Percentiles rank a stretch among this genome's conserved stretches.
These are phyloP conservation scores for Mythimna vitellina DNA, from an alignment of 2,888 invertebrate genomes.

Conservation along the genomic window DNA sequence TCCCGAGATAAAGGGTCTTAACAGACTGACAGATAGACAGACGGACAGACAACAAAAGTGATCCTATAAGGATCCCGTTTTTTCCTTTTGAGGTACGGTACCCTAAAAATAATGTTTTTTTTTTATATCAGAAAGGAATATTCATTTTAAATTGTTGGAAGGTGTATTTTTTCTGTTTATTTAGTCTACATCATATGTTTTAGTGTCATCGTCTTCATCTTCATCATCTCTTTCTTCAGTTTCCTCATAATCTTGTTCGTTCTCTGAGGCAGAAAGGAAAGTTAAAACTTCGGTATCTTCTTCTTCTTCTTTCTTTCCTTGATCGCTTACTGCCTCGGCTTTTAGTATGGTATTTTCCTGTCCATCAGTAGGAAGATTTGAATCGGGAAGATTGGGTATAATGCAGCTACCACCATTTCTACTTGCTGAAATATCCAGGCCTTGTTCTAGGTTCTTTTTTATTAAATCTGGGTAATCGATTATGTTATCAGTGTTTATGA, in stretches of 20 bases:
- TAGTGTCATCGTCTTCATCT: constrained; percentile 3
- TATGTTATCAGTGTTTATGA: neutral
- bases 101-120: too few species aligned
- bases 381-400: neutral
- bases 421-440: neutral
- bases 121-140: neutral
- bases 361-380: neutral
- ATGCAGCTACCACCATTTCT: neutral
- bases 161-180: constrained; percentile 2
- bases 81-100: too few species aligned
- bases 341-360: constrained; percentile 9
- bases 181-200: constrained; percentile 43
- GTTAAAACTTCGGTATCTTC: neutral
- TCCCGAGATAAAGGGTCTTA: too few species aligned
- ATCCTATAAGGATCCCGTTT: too few species aligned
- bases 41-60: too few species aligned
- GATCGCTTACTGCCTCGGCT: neutral
- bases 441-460: neutral
- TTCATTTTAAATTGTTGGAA: neutral
- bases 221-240: neutral
- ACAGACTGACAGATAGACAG: too few species aligned
- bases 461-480: neutral
- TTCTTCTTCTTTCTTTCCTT: neutral
- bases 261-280: neutral
- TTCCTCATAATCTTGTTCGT: neutral